Percentiles rank a stretch among this genome's conserved stretches.
Evolutionary conservation across 1,140 invertebrate species (phyloP).

Genomic region (Ceratoteleas bidentatus): DNA sequence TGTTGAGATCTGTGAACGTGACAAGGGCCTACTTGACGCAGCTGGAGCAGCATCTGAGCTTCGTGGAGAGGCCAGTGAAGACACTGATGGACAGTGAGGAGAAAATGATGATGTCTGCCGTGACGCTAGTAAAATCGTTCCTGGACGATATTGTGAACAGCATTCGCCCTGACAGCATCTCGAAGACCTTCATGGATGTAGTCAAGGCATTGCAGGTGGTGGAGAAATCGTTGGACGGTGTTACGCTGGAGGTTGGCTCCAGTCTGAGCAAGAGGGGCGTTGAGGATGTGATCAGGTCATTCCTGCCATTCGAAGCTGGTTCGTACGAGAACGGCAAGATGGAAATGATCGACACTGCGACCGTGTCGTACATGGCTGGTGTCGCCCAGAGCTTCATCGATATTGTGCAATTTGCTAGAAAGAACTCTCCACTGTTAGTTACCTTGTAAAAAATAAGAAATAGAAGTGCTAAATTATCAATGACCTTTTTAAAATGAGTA

Average conservation of each 20-base stretch:
- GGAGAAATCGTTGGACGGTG: neutral
- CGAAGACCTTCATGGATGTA: conserved; percentile 9
- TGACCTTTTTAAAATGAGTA: too few relatives aligned
- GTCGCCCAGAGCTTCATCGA: too few relatives aligned
- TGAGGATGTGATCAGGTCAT: neutral
- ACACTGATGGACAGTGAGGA: conserved; percentile 9
- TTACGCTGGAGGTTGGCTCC: neutral
- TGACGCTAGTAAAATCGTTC: neutral
- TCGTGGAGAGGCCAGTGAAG: conserved; percentile 8
- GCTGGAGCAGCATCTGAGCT: conserved; percentile 4
- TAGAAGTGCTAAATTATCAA: too few relatives aligned
- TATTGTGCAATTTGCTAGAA: too few relatives aligned
- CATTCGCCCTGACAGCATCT: neutral
- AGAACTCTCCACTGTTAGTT: too few relatives aligned
- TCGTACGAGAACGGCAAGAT: neutral
- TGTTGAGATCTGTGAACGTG: neutral
- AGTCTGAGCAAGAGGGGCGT: neutral
- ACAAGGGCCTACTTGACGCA: neutral
- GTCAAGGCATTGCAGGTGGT: neutral
- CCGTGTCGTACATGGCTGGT: too few relatives aligned
- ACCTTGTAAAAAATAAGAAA: too few relatives aligned
- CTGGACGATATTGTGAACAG: neutral
- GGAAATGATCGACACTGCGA: too few relatives aligned
- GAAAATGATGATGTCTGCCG: conserved; percentile 9
- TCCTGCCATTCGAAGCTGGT: conserved; percentile 12